phyloP scores from a whole-genome alignment of 2,797 vertebrate species.

The Taenioides sp. region DNA sequence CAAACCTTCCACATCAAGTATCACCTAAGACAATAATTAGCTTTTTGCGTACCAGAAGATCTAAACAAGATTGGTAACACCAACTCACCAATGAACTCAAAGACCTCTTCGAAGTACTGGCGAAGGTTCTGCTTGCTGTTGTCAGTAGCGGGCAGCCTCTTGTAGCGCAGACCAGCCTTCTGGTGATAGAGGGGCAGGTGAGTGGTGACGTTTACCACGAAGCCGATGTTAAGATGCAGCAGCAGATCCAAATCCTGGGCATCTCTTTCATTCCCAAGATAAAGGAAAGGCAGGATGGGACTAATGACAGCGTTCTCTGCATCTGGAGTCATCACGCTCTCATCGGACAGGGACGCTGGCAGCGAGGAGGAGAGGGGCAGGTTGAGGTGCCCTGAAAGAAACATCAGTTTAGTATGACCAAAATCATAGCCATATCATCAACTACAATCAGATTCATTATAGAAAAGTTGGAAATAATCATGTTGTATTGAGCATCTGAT shows the following conservation, averaged over 20 bases:
- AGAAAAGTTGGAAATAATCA: not conserved
- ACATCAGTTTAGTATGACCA: not conserved
- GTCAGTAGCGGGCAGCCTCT: constrained; percentile 85
- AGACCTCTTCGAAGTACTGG: constrained; percentile 89
- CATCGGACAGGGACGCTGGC: constrained; percentile 79
- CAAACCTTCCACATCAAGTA: too few species aligned
- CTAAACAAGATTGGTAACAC: too few species aligned
- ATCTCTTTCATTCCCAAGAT: constrained; percentile 84
- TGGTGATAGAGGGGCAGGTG: constrained; percentile 87
- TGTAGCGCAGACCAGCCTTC: constrained; percentile 81
- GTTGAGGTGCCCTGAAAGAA: constrained; percentile 73
- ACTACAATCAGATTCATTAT: not conserved
- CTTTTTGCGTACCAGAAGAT: too few species aligned
- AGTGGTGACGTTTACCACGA: constrained; percentile 86
- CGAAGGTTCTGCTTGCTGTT: constrained; percentile 89
- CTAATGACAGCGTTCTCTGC: constrained; percentile 86
- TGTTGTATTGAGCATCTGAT: not conserved
- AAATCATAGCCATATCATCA: not conserved
- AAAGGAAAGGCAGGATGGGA: constrained; percentile 85
- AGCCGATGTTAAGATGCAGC: constrained; percentile 81
- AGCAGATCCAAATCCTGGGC: constrained; percentile 84
- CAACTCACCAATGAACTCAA: constrained; percentile 87
- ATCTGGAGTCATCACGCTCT: constrained; percentile 81
- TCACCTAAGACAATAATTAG: too few species aligned
- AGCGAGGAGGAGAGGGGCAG: constrained; percentile 80